Percentiles rank a stretch among this genome's conserved stretches.
These are phyloP conservation scores for Psittacula cyanocephala DNA, from an alignment of 2,113 vertebrate species.

Conservation along the genomic window DNA sequence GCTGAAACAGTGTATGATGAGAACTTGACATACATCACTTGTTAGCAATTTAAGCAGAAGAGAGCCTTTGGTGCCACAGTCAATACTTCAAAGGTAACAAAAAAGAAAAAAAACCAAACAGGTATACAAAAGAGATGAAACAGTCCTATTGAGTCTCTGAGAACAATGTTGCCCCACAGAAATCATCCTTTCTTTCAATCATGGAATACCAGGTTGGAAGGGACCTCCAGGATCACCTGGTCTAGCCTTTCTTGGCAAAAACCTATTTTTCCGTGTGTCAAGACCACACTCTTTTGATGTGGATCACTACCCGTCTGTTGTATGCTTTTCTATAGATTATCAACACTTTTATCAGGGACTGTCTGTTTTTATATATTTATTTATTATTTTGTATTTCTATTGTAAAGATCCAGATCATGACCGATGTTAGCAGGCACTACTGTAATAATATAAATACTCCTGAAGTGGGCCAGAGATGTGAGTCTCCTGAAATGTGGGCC, in stretches of 20 bases:
- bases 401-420: not conserved
- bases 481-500: not conserved
- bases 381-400: not conserved
- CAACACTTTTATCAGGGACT: not conserved
- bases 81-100: not conserved
- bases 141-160: accelerated
- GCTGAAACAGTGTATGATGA: not conserved
- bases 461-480: not conserved
- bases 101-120: not conserved
- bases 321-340: not conserved
- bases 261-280: accelerated
- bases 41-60: not conserved
- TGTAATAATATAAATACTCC: not conserved
- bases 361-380: not conserved
- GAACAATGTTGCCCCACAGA: not conserved
- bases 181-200: not conserved
- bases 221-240: not conserved
- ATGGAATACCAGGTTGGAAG: not conserved
- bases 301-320: not conserved
- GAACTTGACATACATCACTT: not conserved
- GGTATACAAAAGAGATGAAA: not conserved
- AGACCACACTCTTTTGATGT: not conserved
- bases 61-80: not conserved
- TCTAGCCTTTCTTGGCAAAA: not conserved
- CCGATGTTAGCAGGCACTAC: not conserved